Evolutionary conservation across 2,797 vertebrate genomes (phyloP), one percentile per base, ranked within the genome.

Genomic region (Hydrophis major): DNA sequence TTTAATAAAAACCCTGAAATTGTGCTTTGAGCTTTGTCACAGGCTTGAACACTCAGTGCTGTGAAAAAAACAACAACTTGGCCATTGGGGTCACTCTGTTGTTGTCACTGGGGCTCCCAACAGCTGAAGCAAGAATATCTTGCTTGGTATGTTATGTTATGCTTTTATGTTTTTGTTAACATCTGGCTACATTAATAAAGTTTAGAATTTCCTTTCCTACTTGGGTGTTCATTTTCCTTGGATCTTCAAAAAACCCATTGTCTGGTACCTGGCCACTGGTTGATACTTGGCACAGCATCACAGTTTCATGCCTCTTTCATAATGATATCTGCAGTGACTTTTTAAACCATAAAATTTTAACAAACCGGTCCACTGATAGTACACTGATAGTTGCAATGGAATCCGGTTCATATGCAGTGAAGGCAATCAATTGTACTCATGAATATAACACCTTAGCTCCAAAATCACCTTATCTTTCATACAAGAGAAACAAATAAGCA

Each of bases 231-330:
- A 37, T 74, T 74, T n/a, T 37, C 66, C 66, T 74, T 74, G 66
- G 14, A 74, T 32, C n/a, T 32, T 74, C 66, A 74, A 74, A 74
- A n/a, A 74, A 37, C 14, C 66, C 6, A 8, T 8, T 37, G n/a
- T 37, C 66, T 74, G n/a, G 66, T n/a, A 74, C n/a, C 14, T 32
- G 66, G 66, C 66, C 66, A 74, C 66, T 74, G n/a, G 14, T 7
- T 74, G n/a, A 74, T n/a, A 74, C 16, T 74, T 74, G 66, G 66
- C 66, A 74, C 32, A 74, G n/a, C 6, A 7, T 74, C 16, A 89
- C 12, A 2, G 8, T 60, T 55, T 92, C 86, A 8, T 92, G 91
- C 88, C 55, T 87, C 90, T 94, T 22, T 89, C 94, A n/a, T 16
- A 50, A 2, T n/a, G 20, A 90, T 37, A 8, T 56, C 66, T 88